Evolutionary conservation across 1,140 invertebrate species (phyloP), one percentile per base, ranked within the genome.

Genomic region (Adelges cooleyi): DNA sequence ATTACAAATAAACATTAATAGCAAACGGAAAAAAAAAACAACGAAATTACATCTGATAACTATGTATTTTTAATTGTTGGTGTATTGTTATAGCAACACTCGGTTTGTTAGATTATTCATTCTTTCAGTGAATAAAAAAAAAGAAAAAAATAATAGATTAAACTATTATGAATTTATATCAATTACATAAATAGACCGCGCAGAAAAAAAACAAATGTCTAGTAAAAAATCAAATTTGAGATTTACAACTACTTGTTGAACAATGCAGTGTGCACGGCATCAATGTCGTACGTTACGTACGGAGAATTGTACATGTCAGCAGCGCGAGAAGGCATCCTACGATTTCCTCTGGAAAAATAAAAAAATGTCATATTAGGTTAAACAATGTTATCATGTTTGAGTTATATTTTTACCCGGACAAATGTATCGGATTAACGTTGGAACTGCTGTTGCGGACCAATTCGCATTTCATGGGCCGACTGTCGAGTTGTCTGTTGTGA

Each of bases 401-500:
- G n/a, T n/a, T n/a, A n/a, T n/a, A 33, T 56, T 25, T 18, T 62
- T 62, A 62, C 56, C 56, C 56, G 22, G 56, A 13, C 18, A 56
- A 3, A 44, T 20, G 25, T 18, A 46, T 48, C 29, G 25, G 40
- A 9, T 25, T 25, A 29, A 13, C 20, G 10, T 20, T 62, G 29
- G 56, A 62, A 38, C 25, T 20, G 22, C 18, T 23, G 40, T 51
- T 66, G 38, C 85, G 86, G n/a, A 86, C 84, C 38, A 88, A 74
- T 22, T 86, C 77, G 75, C 86, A 87, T 71, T 87, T 86, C 87
- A 89, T 89, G 3, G 87, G 86, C 72, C 86, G 84, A 1, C 88
- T 87, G 78, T 92, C 89, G 20, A 92, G 78, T 72, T 93, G 90
- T 52, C 92, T 77, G 73, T 93, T 92, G 73, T 95, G 90, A 76